phyloP scores from a whole-genome alignment of 2,797 vertebrate genomes.

The Poeciliopsis paucimaculata region DNA sequence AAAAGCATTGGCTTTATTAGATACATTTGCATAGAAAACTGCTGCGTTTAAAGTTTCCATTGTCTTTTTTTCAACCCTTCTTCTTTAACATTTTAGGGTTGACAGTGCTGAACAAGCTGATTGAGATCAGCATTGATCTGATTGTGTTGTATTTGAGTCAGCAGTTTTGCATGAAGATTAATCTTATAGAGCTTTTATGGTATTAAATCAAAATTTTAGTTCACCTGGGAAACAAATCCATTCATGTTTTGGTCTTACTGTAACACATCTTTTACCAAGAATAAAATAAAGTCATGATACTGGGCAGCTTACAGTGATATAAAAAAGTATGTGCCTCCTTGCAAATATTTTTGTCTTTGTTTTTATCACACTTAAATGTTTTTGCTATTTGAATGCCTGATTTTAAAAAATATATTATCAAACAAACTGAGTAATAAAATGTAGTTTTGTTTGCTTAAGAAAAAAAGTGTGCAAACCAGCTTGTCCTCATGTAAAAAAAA shows the following conservation, averaged over 20 bases:
- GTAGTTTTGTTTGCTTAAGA: neutral
- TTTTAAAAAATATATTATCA: neutral
- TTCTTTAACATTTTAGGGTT: neutral
- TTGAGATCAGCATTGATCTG: constrained; percentile 55
- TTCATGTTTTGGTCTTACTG: neutral
- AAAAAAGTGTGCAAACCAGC: neutral
- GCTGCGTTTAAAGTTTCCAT: neutral
- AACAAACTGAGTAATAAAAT: neutral
- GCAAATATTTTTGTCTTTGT: neutral
- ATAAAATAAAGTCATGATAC: neutral
- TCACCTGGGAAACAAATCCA: neutral
- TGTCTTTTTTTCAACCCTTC: neutral
- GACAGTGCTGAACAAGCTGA: constrained; percentile 35
- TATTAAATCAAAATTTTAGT: constrained; percentile 8
- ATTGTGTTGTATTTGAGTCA: constrained; percentile 28
- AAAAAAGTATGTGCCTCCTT: neutral
- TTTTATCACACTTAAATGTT: neutral
- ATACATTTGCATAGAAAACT: neutral
- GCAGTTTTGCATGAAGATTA: constrained; percentile 23
- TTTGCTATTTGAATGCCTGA: neutral
- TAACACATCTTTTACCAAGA: neutral
- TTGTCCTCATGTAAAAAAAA: neutral
- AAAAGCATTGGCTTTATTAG: neutral
- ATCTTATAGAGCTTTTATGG: constrained; percentile 36
- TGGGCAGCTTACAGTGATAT: neutral